These are phyloP conservation scores for Anabacerthia variegaticeps DNA, from an alignment of 2,797 vertebrate species.

Conservation along the genomic window DNA sequence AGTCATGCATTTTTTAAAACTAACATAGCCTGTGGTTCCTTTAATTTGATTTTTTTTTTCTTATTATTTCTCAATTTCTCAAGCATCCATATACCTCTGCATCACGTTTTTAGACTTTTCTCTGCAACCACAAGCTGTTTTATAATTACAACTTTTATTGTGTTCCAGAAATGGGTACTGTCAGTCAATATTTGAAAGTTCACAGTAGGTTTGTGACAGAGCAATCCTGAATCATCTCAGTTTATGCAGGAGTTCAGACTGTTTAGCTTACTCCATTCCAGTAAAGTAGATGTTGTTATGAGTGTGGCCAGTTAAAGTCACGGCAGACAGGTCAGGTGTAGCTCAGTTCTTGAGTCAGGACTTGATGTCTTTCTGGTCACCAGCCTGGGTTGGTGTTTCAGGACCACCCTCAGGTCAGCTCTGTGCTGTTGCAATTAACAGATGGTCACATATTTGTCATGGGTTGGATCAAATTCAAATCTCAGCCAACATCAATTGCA, in stretches of 20 bases:
- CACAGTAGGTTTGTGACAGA: background rate
- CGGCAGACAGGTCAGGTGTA: background rate
- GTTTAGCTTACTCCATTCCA: background rate
- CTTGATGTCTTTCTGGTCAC: fast-evolving
- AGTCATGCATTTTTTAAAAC: background rate
- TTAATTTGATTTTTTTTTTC: background rate
- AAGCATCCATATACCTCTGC: background rate
- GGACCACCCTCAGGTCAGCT: background rate
- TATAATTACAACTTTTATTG: background rate
- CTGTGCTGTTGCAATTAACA: background rate
- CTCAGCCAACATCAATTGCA: background rate
- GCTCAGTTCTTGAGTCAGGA: background rate
- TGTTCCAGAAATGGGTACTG: background rate
- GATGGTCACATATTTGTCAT: background rate
- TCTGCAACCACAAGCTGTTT: background rate
- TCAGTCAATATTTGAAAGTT: background rate
- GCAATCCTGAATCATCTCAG: background rate
- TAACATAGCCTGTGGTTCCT: background rate
- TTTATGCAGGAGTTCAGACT: background rate
- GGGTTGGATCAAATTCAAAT: background rate
- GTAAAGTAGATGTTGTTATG: background rate
- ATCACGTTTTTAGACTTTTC: background rate
- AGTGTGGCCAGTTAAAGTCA: background rate
- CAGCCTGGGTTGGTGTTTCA: background rate
- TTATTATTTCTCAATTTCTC: background rate